A percentile compares a stretch with the other conserved stretches of the same genome.
phyloP scores from a whole-genome alignment of 2,888 invertebrate species.

The Clitarchus hookeri region DNA sequence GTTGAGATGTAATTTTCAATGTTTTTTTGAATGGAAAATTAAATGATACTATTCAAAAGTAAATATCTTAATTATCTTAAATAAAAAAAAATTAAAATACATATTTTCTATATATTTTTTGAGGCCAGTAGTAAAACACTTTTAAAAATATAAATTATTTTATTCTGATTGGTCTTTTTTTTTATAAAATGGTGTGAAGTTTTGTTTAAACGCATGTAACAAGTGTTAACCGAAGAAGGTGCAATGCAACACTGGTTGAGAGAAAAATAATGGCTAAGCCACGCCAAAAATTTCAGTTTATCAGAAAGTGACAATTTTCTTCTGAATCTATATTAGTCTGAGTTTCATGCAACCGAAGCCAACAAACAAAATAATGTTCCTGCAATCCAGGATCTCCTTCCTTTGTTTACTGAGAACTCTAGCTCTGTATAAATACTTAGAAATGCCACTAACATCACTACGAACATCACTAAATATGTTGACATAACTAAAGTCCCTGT shows the following conservation, averaged over 20 bases:
- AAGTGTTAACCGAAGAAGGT: background rate
- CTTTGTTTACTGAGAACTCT: slow-evolving; percentile 17
- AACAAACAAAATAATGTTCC: background rate
- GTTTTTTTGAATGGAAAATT: too few relatives aligned
- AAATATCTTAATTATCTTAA: too few relatives aligned
- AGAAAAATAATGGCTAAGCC: background rate
- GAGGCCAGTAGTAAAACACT: too few relatives aligned
- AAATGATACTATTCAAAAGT: too few relatives aligned
- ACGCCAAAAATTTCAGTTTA: background rate
- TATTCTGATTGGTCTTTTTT: too few relatives aligned
- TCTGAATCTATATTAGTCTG: background rate
- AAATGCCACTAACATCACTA: background rate
- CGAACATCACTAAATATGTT: background rate
- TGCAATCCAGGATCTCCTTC: background rate
- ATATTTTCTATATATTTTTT: too few relatives aligned
- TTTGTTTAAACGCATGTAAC: too few relatives aligned
- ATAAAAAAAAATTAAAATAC: too few relatives aligned
- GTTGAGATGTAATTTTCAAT: too few relatives aligned
- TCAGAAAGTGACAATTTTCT: background rate
- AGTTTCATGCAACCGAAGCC: background rate
- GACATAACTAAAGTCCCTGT: background rate
- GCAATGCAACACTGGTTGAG: background rate
- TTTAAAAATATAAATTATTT: too few relatives aligned
- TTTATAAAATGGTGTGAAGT: too few relatives aligned
- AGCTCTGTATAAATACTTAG: background rate